Base-by-base conservation (phyloP, 2,797 vertebrate genomes). In the Tapera naevia region DNA sequence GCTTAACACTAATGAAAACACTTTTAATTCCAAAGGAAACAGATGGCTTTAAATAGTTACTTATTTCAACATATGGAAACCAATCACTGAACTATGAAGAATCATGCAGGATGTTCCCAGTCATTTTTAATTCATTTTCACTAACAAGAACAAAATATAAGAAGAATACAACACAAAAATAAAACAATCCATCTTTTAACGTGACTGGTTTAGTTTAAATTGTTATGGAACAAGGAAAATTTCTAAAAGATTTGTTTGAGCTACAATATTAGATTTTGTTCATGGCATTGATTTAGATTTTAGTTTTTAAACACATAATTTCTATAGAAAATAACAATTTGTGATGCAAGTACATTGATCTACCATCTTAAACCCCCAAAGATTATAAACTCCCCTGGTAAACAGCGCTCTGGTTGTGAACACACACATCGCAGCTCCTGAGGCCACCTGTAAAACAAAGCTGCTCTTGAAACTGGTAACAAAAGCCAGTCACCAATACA, bases 11-110 rank as follows among this genome's bases (percentile, higher is more conserved):
- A 90, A 74, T 60, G 54, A 92, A 91, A 92, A 89, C 32, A 48
- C 27, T 69, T 41, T 70, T 66, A 73, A 80, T 64, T 95, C 53
- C 50, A 78, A 78, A 86, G n/a, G 79, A 80, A 92, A 86, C 92
- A 93, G 91, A 93, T 92, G 80, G 75, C 46, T 86, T 89, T 81
- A 87, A 83, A 93, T 12, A 73, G 64, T 87, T 95, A 78, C 61
- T 87, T 91, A 71, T 74, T 89, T 89, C 78, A 93, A 89, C 75
- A 89, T 93, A 93, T 74, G 91, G 92, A 94, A 93, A 71, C 41
- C 37, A 71, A 56, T 21, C 72, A 74, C 61, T 89, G 88, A 91
- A 61, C 67, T 91, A 92, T 51, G 57, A 95, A 91, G 75, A 85
- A 72, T 64, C 41, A 74, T 86, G 61, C 9, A 74, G 33, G 37